A percentile compares a stretch with the other conserved stretches of the same genome.
phyloP scores from a whole-genome alignment of 2,888 invertebrate genomes.

The Nomada goodeniana region DNA sequence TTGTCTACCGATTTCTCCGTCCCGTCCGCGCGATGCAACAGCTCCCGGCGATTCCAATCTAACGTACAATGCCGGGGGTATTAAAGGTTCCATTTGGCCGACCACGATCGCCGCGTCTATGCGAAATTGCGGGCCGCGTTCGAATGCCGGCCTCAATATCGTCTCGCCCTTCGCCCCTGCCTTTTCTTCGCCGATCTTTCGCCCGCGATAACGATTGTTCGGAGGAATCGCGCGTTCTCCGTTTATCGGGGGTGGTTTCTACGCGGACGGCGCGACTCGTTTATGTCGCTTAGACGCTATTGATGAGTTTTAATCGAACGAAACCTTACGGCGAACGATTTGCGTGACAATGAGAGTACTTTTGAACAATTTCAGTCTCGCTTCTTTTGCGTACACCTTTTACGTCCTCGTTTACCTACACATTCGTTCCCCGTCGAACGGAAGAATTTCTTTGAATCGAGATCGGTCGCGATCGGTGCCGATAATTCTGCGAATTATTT shows the following conservation, averaged over 20 bases:
- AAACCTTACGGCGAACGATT: no score
- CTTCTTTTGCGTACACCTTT: no score
- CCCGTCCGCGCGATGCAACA: conserved; percentile 45
- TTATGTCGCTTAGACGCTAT: not conserved
- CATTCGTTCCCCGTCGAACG: no score
- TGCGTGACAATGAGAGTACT: no score
- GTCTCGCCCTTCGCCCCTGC: conserved; percentile 17
- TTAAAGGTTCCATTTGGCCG: conserved; percentile 64
- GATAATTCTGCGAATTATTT: no score
- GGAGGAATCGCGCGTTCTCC: conserved; percentile 22
- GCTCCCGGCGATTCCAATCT: conserved; percentile 67
- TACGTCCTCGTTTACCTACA: no score
- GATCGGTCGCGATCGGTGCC: no score
- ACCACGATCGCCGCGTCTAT: conserved; percentile 34
- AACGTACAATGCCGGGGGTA: conserved; percentile 69
- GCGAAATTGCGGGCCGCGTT: conserved; percentile 45
- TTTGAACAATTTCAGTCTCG: no score
- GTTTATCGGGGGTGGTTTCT: not conserved
- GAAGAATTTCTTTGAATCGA: no score
- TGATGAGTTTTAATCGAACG: not conserved
- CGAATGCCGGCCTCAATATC: conserved; percentile 19
- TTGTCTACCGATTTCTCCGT: conserved; percentile 22
- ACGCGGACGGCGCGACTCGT: not conserved
- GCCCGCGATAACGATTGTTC: conserved; percentile 39
- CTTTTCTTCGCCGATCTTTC: conserved; percentile 46